Base-by-base conservation (phyloP, 2,113 vertebrate genomes). In the Psittacara wagleri region DNA sequence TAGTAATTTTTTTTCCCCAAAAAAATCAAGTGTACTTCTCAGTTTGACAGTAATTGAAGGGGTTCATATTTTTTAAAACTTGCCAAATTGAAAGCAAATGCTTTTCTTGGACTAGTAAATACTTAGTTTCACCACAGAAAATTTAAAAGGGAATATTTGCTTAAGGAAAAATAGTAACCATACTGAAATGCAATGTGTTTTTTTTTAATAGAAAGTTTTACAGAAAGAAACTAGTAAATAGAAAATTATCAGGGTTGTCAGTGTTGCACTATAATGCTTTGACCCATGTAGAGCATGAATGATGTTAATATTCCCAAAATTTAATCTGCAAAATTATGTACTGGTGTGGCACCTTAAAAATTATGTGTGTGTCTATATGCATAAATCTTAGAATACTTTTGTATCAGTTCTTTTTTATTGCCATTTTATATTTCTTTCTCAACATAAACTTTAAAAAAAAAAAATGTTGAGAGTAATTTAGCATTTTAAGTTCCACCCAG, bases 291-390 rank as follows among this genome's bases (percentile, higher is more conserved):
- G 43, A 67, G 63, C 10, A 11, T 35, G 18, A 67, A 29, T 70
- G 8, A 62, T 86, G 7, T 39, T 93, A 57, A 11, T 83, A 29
- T 39, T 77, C 66, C 49, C 35, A 46, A 41, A 51, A 61, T 33
- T 35, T 22, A 43, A 51, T 29, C 43, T 83, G 54, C 29, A 73
- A 94, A 76, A 39, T 37, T 33, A 44, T 4, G 8, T 66, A 43
- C 35, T 69, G 16, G n/a, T 88, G 24, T 35, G 8, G 2, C n/a
- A 37, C 17, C 13, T 63, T 84, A 52, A 84, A 81, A 87, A 63
- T 20, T 13, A 4, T 66, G 5, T 84, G 2, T 72, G 2, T 54
- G 2, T 24, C 7, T 72, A 43, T 52, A 22, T 0, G 1, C 77
- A 13, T 4, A 3, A 77, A 49, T 81, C 48, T 75, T 39, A 51